Percentiles rank a stretch among this genome's conserved stretches.
These are phyloP conservation scores for Diglossa brunneiventris DNA, from an alignment of 2,113 vertebrate genomes.

Conservation along the genomic window DNA sequence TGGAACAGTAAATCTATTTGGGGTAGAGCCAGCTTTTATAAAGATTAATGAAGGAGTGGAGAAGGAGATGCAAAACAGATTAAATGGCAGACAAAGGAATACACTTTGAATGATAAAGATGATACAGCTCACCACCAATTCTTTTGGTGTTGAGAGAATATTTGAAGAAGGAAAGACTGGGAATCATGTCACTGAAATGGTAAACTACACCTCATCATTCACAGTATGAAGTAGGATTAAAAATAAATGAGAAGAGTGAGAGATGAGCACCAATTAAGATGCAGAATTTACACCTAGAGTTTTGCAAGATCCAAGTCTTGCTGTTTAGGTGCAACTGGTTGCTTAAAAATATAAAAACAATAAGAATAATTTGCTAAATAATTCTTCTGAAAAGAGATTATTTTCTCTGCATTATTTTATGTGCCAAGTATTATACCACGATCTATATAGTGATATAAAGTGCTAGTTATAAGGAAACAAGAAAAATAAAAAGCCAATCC, in stretches of 20 bases:
- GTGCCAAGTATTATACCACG: background rate
- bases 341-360: background rate
- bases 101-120: background rate
- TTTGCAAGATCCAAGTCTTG: background rate
- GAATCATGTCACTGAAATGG: background rate
- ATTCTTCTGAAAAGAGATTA: background rate
- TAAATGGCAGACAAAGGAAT: background rate
- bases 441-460: background rate
- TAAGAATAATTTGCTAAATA: background rate
- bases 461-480: background rate
- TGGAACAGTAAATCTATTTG: background rate
- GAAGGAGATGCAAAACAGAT: background rate
- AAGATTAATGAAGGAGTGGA: background rate
- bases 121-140: background rate
- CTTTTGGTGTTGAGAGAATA: background rate
- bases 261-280: background rate
- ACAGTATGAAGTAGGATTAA: background rate
- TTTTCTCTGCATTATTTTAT: background rate
- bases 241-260: background rate
- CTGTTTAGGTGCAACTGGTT: background rate
- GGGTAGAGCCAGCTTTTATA: background rate
- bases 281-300: background rate
- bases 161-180: background rate
- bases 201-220: background rate
- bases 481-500: background rate